Evolutionary conservation across 2,113 vertebrate species (phyloP), one percentile per base, ranked within the genome.

Genomic region (Sardina pilchardus): DNA sequence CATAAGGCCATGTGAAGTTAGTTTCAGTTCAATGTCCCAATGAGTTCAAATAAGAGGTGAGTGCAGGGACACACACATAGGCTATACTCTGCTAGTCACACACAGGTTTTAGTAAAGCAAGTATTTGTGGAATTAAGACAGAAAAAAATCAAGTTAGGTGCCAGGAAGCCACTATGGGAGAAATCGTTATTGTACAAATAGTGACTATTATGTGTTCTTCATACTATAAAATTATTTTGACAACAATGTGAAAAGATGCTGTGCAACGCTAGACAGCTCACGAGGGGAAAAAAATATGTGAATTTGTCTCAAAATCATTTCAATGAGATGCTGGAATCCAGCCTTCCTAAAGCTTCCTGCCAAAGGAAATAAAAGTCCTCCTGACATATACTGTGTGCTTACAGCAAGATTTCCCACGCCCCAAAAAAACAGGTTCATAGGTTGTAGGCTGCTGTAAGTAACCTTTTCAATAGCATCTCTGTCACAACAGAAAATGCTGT

Each of bases 381-480:
- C 21, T 78, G 71, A 78, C 71, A 78, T 78, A 36, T 36, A 78
- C 71, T 78, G 30, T 78, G 71, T 78, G 71, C 71, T 78, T 36
- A 78, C 30, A 34, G 71, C 71, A 36, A 78, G 71, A 78, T 78
- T 78, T 78, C 71, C 30, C 71, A 78, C 26, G 26, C 30, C 30
- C 71, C 71, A 78, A 78, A 78, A 75, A 78, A 78, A 71, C 24
- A 78, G 14, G 71, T 78, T 78, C 71, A 78, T 78, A 78, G 34
- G 71, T 78, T 78, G 71, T 78, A 34, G 71, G 26, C 71, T 78
- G 34, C 71, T 78, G 71, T 78, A 39, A 78, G 71, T 78, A 78
- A 78, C 71, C 71, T 78, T 78, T 78, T 78, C 71, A 78, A 78
- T 12, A 78, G 71, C 71, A 78, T 78, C 71, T 78, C 71, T 78